Base-by-base conservation (phyloP, 2,113 vertebrate genomes). In the Myocastor coypus region DNA sequence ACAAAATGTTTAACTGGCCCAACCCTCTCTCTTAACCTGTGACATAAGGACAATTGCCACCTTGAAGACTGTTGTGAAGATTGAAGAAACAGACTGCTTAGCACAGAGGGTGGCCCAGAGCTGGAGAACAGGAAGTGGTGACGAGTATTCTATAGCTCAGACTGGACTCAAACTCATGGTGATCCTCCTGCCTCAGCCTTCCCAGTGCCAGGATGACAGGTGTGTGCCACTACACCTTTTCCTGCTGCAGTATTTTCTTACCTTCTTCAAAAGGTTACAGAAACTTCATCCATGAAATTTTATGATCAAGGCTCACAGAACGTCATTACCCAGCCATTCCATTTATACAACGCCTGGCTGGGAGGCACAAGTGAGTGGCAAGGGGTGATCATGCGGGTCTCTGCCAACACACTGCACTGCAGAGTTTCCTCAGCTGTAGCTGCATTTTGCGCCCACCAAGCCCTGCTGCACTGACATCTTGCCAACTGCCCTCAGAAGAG, bases 1-100 rank as follows among this genome's bases (percentile, higher is more conserved):
- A 19, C 32, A 92, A 92, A 63, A 82, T n/a, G 69, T n/a, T 73
- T 75, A 66, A 91, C 19, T 83, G 83, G 50, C 83, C 52, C n/a
- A 8, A 28, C 68, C n/a, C n/a, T 61, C 24, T 40, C 55, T 40
- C 52, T 82, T 34, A 89, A 86, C 17, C 66, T 90, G 40, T 28
- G 77, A 91, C 87, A 83, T 50, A 30, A 52, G 34, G 78, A 17
- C 46, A 61, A 37, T 42, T 17, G 14, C 63, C 34, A 80, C 24
- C 77, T 32, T 13, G 40, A 46, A 83, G 28, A 24, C n/a, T 59
- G 52, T 1, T 42, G 11, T 52, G 59, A 84, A 7, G 52, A 37
- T 57, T 37, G n/a, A 37, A 71, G 68, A 71, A 37, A 37, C 68
- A 69, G 32, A 77, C 69, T 34, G 34, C 4, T 37, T 2, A 46